A percentile compares a stretch with the other conserved stretches of the same genome.
Evolutionary conservation across 2,113 vertebrate species (phyloP).

Genomic region (Brachionichthys hirsutus): DNA sequence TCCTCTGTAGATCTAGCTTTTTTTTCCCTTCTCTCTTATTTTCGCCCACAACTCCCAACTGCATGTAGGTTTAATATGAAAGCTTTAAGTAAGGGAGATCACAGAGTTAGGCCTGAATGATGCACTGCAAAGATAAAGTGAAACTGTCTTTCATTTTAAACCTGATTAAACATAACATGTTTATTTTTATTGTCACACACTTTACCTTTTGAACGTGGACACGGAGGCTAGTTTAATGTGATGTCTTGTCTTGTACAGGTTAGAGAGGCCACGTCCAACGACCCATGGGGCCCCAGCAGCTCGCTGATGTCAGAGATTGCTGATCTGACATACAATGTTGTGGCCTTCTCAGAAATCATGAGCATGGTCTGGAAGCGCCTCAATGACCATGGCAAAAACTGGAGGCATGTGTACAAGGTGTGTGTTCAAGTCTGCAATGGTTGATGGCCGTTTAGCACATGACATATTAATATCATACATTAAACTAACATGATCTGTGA

Average conservation of each 20-base stretch:
- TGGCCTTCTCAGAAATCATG: conserved; percentile 93
- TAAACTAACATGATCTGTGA: not conserved
- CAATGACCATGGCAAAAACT: conserved; percentile 93
- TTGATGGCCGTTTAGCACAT: not conserved
- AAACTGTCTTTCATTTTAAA: too few relatives aligned
- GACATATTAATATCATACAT: not conserved
- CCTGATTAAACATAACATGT: too few relatives aligned
- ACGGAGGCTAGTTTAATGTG: conserved; percentile 4
- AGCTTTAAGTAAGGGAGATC: too few relatives aligned
- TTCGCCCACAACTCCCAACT: conserved; percentile 2
- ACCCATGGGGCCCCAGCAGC: conserved; percentile 91
- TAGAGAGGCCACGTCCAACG: conserved; percentile 88
- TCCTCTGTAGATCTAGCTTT: not conserved
- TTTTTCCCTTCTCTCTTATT: conserved; percentile 12
- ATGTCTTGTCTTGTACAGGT: conserved; percentile 62
- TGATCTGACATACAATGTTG: conserved; percentile 90
- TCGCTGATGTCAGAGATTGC: conserved; percentile 92
- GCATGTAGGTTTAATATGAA: too few relatives aligned
- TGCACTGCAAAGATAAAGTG: too few relatives aligned
- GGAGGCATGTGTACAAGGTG: conserved; percentile 93
- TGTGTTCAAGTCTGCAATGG: not conserved
- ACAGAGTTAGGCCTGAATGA: too few relatives aligned
- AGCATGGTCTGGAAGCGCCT: conserved; percentile 93
- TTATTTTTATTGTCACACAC: too few relatives aligned
- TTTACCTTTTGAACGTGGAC: too few relatives aligned